These are phyloP conservation scores for Tenthredo scrophulariae DNA, from an alignment of 2,888 invertebrate genomes.

Conservation along the genomic window DNA sequence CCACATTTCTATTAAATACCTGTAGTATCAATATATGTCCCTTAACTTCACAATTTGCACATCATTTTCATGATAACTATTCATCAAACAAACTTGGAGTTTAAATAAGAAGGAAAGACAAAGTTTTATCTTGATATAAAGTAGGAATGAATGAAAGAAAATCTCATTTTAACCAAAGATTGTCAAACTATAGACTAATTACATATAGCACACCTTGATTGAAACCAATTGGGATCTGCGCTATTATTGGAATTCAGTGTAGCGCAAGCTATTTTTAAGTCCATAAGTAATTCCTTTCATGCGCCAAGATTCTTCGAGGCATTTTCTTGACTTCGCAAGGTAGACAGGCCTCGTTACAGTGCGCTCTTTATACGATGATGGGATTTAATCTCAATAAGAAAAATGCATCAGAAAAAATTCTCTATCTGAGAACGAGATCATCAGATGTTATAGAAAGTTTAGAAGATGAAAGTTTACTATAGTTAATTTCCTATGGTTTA, in stretches of 20 bases:
- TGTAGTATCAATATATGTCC: background rate
- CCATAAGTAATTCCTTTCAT: background rate
- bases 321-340: background rate
- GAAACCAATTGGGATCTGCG: background rate
- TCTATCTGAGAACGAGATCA: background rate
- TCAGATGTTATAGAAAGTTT: background rate
- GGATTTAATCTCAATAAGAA: background rate
- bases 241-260: background rate
- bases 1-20: background rate
- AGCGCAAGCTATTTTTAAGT: background rate
- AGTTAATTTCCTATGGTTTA: background rate
- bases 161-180: background rate
- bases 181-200: background rate
- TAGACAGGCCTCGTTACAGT: background rate
- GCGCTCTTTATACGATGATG: background rate
- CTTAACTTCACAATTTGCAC: background rate
- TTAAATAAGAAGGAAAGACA: background rate
- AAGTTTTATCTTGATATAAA: background rate
- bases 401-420: background rate
- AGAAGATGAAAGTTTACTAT: background rate
- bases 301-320: background rate
- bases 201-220: background rate
- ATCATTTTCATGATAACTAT: background rate
- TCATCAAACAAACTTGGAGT: background rate
- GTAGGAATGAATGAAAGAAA: background rate